Base-by-base conservation (phyloP, 2,888 invertebrate species). In the Pantelozetes paolii region DNA sequence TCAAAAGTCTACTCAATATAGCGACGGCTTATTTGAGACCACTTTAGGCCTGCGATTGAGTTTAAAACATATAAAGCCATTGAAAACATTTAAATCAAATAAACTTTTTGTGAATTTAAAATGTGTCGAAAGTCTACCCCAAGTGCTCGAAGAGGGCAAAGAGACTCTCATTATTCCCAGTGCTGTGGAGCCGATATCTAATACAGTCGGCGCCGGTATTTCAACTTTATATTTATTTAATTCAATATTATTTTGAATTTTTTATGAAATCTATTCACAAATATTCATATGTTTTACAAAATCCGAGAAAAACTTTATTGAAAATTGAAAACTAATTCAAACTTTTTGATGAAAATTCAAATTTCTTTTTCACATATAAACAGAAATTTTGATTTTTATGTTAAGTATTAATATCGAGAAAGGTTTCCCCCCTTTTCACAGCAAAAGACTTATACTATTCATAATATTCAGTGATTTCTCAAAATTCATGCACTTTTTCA, bases 151-250 rank as follows among this genome's bases (percentile, higher is more conserved):
- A 11, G 20, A 1, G 11, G 70, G 50, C 28, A 36, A 40, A 70
- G 70, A 70, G n/a, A 70, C 30, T 28, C 30, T 62, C 13, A n/a
- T 30, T 11, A 28, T 62, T 28, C 9, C 62, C 30, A 62, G 32
- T 62, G 62, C 62, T 30, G 62, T 62, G 9, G 62, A 62, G 18
- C 32, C 62, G 18, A 30, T 62, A 18, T 30, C 62, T 30, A 62
- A 62, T 62, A 32, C 30, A 30, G 28, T 62, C 18, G 62, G 62
- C 32, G 62, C 62, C 32, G 62, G 62, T 62, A 62, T 11, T 20
- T 6, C 5, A 6, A 32, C 2, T 30, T 18, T 8, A 54, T 54
- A 48, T 48, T 48, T 48, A 11, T 48, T 9, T 48, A 2, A 48
- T 48, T n/a, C 5, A n/a, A 48, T 54, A 5, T 54, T 8, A 23